Base-by-base conservation (phyloP, 2,113 vertebrate species). In the Phainopepla nitens region DNA sequence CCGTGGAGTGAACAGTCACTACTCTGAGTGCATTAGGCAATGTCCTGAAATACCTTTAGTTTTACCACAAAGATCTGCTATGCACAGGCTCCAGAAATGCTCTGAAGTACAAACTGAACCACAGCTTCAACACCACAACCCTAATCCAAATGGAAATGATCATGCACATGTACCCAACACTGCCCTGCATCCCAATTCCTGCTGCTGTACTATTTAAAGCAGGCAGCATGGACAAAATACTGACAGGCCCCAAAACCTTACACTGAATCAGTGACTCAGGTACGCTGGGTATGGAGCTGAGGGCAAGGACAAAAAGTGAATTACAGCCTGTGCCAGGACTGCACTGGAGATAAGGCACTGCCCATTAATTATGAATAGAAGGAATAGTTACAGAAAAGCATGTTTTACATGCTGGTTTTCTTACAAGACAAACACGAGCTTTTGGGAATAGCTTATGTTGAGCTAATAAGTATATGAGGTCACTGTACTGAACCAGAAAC, bases 371-470 rank as follows among this genome's bases (percentile, higher is more conserved):
- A 96, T 83, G 31, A 90, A 69, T 13, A 88, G 33, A 53, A 94
- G 33, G 39, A 86, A 92, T 3, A 90, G 58, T 45, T 66, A 80
- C 0, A 0, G 35, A 82, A 91, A 90, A 65, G 9, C 64, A 42
- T 84, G 88, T 94, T 95, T 95, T 93, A 96, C 93, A 87, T 13
- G 71, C 54, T 51, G 45, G 62, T 64, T 88, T 58, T 73, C 73
- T 49, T 89, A 79, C 75, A 95, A 73, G 84, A 72, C 53, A 83
- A 85, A 87, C 4, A 7, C 28, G 4, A 90, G 64, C 87, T 82
- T 87, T 69, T 82, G 84, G 94, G 95, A 94, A 86, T 17, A 89
- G 51, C 58, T 89, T 69, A 70, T 36, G 11, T 33, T 70, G 61
- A 91, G 50, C 50, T 93, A 88, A 86, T 49, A 50, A 93, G 58